Base-by-base conservation (phyloP, 2,113 vertebrate genomes). In the Daubentonia madagascariensis region DNA sequence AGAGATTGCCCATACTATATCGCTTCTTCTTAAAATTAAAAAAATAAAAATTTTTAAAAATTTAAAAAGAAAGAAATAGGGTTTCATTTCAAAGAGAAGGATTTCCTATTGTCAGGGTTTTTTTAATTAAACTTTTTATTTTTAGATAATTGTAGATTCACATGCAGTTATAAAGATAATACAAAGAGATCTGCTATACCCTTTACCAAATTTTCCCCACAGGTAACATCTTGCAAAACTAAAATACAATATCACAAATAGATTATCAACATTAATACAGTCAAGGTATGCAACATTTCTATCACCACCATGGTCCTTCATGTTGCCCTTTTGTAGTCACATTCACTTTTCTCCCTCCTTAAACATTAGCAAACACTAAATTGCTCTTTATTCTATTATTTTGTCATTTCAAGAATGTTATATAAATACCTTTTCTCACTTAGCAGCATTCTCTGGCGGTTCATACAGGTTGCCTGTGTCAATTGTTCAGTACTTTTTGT, bases 11-110 rank as follows among this genome's bases (percentile, higher is more conserved):
- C 43, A 30, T 86, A 67, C 1, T 12, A 22, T 11, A 50, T 54
- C 89, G 81, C 18, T 92, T 93, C 37, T n/a, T 93, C 18, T 40
- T 97, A 23, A 81, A 91, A 79, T 40, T 43, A 88, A 67, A 94
- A 72, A 7, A 61, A 52, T 7, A 92, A 92, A 40, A 13, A 63
- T 63, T 52, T 52, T 52, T 63, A 30, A 57, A 57, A 57, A 17
- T 18, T 57, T 57, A 57, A 63, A 63, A 30, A 30, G 25, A 16
- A 88, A 35, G 5, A 30, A n/a, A 87, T n/a, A 0, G 1, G 7
- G 1, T 65, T 93, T 68, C 6, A 95, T 95, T 96, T 52, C 28
- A 72, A 84, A 87, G 59, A 35, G 5, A 61, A n/a, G 28, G 43
- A 80, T 45, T 80, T 59, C 18, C 37, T 13, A n/a, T 72, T 61